Evolutionary conservation across 2,888 invertebrate species (phyloP).

Genomic region (Achlya flavicornis): DNA sequence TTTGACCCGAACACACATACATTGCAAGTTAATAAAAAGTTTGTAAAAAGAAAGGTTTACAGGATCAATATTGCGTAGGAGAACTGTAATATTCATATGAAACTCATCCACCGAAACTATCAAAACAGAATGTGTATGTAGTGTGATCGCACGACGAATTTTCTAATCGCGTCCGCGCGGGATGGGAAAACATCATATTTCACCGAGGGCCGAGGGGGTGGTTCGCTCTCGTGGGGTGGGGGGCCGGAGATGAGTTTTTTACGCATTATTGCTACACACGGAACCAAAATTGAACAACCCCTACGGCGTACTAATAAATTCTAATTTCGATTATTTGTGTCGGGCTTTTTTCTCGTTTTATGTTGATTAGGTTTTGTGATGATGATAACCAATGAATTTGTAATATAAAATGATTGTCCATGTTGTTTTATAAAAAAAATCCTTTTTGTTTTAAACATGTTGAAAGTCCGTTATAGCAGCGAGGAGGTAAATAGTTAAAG

Average conservation of each 20-base stretch:
- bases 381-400: slow-evolving; percentile 37
- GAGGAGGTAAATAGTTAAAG: background rate
- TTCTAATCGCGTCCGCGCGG: slow-evolving; percentile 81
- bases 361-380: slow-evolving; percentile 38
- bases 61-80: background rate
- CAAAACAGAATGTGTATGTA: slow-evolving; percentile 33
- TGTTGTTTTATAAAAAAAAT: slow-evolving; percentile 23
- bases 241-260: slow-evolving; percentile 81
- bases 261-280: slow-evolving; percentile 82
- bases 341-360: slow-evolving; percentile 32
- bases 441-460: slow-evolving; percentile 8
- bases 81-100: slow-evolving; percentile 26
- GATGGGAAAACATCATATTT: slow-evolving; percentile 82
- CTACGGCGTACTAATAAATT: slow-evolving; percentile 73
- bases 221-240: slow-evolving; percentile 44
- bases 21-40: background rate
- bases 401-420: slow-evolving; percentile 15
- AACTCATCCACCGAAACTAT: slow-evolving; percentile 57
- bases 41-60: background rate
- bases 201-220: slow-evolving; percentile 64
- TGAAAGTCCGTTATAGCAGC: background rate
- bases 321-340: slow-evolving; percentile 75
- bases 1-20: no score
- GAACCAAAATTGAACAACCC: slow-evolving; percentile 68
- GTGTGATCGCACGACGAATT: slow-evolving; percentile 66